Evolutionary conservation across 1,140 invertebrate species (phyloP).

Genomic region (Chrysomallon squamiferum): DNA sequence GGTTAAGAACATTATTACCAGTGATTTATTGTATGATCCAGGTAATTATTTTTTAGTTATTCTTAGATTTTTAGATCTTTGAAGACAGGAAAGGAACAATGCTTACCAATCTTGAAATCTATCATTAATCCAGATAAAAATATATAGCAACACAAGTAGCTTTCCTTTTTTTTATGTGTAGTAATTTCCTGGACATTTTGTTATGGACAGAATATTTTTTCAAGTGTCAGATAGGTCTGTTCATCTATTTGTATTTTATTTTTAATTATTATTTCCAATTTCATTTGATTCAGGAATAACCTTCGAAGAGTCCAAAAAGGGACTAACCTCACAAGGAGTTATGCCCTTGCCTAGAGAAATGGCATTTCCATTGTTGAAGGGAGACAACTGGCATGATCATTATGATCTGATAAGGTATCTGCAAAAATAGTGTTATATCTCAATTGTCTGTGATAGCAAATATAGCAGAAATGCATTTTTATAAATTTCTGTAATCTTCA

Average conservation of each 20-base stretch:
- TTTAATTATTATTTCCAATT: too few relatives aligned
- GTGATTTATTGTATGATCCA: slow-evolving; percentile 61
- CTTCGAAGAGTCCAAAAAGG: slow-evolving; percentile 55
- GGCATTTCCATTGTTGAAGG: slow-evolving; percentile 52
- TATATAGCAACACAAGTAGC: neutral
- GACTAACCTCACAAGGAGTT: slow-evolving; percentile 40
- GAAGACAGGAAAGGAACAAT: neutral
- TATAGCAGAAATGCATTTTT: too few relatives aligned
- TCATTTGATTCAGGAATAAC: too few relatives aligned
- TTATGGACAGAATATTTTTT: neutral
- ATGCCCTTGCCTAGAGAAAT: slow-evolving; percentile 59
- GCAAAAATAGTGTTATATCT: neutral
- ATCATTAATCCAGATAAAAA: neutral
- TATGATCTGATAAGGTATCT: slow-evolving; percentile 60
- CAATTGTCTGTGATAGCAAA: neutral
- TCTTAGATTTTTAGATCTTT: neutral
- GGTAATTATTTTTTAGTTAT: slow-evolving; percentile 34
- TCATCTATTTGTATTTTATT: slow-evolving; percentile 8
- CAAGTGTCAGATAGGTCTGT: neutral
- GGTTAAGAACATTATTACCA: slow-evolving; percentile 62
- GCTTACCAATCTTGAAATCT: neutral
- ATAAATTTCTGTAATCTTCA: neutral
- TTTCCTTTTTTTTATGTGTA: neutral
- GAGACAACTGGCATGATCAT: slow-evolving; percentile 59
- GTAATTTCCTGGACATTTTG: neutral